These are phyloP conservation scores for Whitmania pigra DNA, from an alignment of 1,140 invertebrate species.

Conservation along the genomic window DNA sequence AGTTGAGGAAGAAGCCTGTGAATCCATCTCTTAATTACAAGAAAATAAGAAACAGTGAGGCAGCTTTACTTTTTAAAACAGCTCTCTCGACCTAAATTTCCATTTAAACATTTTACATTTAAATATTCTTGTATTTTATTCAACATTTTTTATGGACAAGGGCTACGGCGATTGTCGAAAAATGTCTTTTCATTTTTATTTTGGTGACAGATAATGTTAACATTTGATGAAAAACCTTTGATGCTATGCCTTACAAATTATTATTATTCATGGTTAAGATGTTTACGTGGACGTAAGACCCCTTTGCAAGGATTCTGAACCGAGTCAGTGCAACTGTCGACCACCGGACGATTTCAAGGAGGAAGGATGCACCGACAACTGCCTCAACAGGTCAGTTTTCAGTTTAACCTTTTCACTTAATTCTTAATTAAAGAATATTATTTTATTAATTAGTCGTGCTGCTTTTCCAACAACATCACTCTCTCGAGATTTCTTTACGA, in stretches of 20 bases:
- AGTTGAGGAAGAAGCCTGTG: background rate
- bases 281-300: conserved; percentile 73
- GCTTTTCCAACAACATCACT: too few relatives aligned
- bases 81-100: too few relatives aligned
- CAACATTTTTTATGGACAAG: background rate
- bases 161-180: background rate
- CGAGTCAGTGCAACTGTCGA: conserved; percentile 72
- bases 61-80: background rate
- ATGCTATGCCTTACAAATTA: too few relatives aligned
- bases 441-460: too few relatives aligned
- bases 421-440: background rate
- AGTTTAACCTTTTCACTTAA: background rate
- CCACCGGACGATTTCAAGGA: conserved; percentile 41
- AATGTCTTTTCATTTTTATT: too few relatives aligned
- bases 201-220: too few relatives aligned
- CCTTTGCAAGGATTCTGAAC: conserved; percentile 60
- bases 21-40: conserved; percentile 3
- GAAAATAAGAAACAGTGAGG: conserved; percentile 6
- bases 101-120: background rate
- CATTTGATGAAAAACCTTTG: too few relatives aligned
- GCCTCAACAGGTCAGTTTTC: conserved; percentile 65
- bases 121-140: background rate
- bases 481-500: background rate
- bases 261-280: too few relatives aligned
- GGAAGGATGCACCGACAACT: conserved; percentile 71